Percentiles rank a stretch among this genome's conserved stretches.
These are phyloP conservation scores for Bolinopsis microptera DNA, from an alignment of 37 sponge, comb jelly and placozoan genomes.

Conservation along the genomic window DNA sequence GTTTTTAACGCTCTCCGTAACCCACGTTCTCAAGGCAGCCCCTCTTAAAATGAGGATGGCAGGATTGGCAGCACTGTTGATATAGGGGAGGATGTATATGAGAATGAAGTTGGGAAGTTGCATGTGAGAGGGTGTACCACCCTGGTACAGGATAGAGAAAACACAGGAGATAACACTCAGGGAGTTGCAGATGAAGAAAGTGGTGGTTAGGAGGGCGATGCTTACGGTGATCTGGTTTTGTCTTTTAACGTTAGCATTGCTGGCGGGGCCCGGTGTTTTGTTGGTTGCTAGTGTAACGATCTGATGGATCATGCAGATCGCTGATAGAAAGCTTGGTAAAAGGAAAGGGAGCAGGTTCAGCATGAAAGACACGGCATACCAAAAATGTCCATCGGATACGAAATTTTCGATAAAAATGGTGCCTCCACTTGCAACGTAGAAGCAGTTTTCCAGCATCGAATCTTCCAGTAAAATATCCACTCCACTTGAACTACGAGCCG, in stretches of 20 bases:
- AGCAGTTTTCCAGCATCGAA: not conserved
- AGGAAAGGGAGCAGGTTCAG: not conserved
- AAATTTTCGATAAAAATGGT: not conserved
- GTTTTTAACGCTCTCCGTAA: too few relatives aligned
- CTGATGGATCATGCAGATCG: not conserved
- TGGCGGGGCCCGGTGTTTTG: not conserved
- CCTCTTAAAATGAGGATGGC: not conserved
- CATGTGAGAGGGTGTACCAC: not conserved
- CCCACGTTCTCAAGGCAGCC: not conserved
- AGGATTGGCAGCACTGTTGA: not conserved
- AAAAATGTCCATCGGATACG: not conserved
- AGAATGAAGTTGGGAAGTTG: not conserved
- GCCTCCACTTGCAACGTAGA: not conserved
- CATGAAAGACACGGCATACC: not conserved
- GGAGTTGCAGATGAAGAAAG: not conserved
- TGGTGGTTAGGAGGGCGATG: not conserved
- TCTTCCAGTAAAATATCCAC: too few relatives aligned
- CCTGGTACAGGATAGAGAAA: not conserved
- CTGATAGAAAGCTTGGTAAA: not conserved
- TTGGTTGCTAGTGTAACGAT: not conserved
- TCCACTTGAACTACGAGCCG: too few relatives aligned
- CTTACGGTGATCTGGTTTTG: not conserved
- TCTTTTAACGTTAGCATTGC: not conserved
- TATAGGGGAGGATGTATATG: not conserved
- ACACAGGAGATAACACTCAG: not conserved